A percentile compares a stretch with the other conserved stretches of the same genome.
Conservation (phyloP, 1,140 invertebrate genomes). For the Drosophila athabasca region DNA sequence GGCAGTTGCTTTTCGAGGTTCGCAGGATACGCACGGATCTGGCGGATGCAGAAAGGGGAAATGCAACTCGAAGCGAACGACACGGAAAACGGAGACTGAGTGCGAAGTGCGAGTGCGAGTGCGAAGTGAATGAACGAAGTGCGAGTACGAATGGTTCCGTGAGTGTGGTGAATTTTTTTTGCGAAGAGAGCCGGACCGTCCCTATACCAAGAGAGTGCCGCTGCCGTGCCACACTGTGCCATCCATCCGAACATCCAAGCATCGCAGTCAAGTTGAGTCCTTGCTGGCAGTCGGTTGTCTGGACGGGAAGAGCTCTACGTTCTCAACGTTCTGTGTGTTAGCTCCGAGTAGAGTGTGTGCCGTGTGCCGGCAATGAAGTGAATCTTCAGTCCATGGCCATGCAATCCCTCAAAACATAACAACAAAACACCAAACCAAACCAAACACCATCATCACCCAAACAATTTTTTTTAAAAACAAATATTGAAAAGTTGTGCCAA, state of each 20-base stretch:
- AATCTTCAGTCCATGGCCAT: conserved; percentile 8
- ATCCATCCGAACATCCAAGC: conserved; percentile 6
- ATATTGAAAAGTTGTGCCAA: conserved; percentile 66
- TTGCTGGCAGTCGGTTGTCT: conserved; percentile 69
- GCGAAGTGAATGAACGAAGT: conserved; percentile 28
- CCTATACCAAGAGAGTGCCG: conserved; percentile 29
- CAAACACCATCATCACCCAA: conserved; percentile 14
- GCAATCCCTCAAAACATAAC: conserved; percentile 31
- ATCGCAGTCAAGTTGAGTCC: conserved; percentile 65
- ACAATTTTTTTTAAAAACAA: conserved; percentile 31
- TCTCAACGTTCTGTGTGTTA: conserved; percentile 20
- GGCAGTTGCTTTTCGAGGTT: conserved; percentile 78
- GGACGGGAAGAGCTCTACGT: conserved; percentile 31
- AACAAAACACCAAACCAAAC: conserved; percentile 40
- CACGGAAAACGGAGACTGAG: conserved; percentile 45
- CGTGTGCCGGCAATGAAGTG: conserved; percentile 41
- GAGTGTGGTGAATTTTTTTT: conserved; percentile 68
- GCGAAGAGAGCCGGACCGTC: conserved; percentile 57
- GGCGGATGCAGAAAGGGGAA: conserved; percentile 52
- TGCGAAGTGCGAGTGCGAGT: conserved; percentile 39
- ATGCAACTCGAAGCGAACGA: conserved; percentile 22
- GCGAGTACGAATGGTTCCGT: conserved; percentile 38
- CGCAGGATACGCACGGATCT: conserved; percentile 77
- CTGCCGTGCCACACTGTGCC: no score
- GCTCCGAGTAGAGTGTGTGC: conserved; percentile 20